Conservation (phyloP, 2,888 invertebrate genomes). For the Melanophora roralis region DNA sequence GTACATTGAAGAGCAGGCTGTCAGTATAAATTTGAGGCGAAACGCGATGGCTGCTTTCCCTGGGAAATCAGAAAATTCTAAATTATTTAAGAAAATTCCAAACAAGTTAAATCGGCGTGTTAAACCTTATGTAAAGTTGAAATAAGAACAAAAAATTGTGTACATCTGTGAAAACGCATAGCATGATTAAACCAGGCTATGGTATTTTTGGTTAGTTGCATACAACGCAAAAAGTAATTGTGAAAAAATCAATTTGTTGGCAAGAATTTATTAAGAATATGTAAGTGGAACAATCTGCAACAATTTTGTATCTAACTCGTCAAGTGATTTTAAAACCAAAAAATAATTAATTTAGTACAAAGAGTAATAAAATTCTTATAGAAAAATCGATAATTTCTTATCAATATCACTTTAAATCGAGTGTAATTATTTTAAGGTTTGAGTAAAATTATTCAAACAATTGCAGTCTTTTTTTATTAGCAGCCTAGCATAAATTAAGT, state of each 20-base stretch:
- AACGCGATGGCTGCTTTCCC: slow-evolving; percentile 88
- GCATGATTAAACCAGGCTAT: slow-evolving; percentile 34
- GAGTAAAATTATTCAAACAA: slow-evolving; percentile 51
- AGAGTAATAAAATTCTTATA: slow-evolving; percentile 3
- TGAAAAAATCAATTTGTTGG: slow-evolving; percentile 62
- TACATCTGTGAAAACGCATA: slow-evolving; percentile 46
- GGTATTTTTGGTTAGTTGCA: slow-evolving; percentile 44
- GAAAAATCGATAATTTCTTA: slow-evolving; percentile 52
- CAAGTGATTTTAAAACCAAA: background rate
- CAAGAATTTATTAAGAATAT: slow-evolving; percentile 34
- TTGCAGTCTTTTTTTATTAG: slow-evolving; percentile 51
- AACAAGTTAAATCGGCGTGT: slow-evolving; percentile 55
- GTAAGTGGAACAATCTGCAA: background rate
- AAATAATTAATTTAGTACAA: background rate
- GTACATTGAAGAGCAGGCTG: slow-evolving; percentile 93
- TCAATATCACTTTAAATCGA: slow-evolving; percentile 42
- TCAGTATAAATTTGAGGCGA: slow-evolving; percentile 97
- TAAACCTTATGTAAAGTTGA: slow-evolving; percentile 60
- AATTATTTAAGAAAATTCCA: slow-evolving; percentile 66
- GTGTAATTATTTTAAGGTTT: slow-evolving; percentile 39
- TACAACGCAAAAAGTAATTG: slow-evolving; percentile 55
- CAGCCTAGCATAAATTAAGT: slow-evolving; percentile 21
- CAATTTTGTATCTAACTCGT: background rate
- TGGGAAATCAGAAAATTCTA: slow-evolving; percentile 78
- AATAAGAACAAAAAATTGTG: slow-evolving; percentile 52